phyloP scores from a whole-genome alignment of 2,113 vertebrate species.

The Lasiurus cinereus region DNA sequence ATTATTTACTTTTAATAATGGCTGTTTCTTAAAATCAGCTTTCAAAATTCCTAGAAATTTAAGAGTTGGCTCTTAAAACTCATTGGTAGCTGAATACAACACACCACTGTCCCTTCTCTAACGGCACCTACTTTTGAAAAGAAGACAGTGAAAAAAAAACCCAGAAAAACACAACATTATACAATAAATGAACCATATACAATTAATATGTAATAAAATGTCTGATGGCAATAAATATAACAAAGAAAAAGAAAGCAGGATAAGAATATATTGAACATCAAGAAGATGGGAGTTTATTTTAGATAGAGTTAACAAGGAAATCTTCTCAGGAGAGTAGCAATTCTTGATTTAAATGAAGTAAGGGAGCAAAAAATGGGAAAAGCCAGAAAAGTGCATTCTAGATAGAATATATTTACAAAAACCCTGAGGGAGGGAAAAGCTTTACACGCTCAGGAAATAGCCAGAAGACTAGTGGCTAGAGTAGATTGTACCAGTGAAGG shows the following conservation, averaged over 20 bases:
- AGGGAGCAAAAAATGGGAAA: not conserved
- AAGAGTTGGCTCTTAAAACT: not conserved
- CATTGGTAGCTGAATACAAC: not conserved
- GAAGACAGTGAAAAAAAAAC: not conserved
- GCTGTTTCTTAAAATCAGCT: not conserved
- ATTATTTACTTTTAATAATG: conserved; percentile 25
- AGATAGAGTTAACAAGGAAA: not conserved
- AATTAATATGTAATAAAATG: not conserved
- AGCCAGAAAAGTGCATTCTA: not conserved
- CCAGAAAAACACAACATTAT: not conserved
- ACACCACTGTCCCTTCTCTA: not conserved
- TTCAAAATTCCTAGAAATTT: conserved; percentile 27
- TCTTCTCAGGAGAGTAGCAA: not conserved
- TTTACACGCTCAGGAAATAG: not conserved
- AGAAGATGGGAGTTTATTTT: conserved; percentile 1
- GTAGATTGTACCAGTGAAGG: not conserved
- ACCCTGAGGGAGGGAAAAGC: not conserved
- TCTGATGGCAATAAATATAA: not conserved
- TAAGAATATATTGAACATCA: not conserved
- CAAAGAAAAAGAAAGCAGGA: not conserved
- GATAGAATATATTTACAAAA: not conserved
- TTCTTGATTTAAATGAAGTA: not conserved
- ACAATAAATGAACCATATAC: not conserved
- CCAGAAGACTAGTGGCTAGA: not conserved
- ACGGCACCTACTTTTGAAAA: not conserved